Evolutionary conservation across 2,113 vertebrate species (phyloP), one percentile per base, ranked within the genome.

Genomic region (Mormyrus iriodes): DNA sequence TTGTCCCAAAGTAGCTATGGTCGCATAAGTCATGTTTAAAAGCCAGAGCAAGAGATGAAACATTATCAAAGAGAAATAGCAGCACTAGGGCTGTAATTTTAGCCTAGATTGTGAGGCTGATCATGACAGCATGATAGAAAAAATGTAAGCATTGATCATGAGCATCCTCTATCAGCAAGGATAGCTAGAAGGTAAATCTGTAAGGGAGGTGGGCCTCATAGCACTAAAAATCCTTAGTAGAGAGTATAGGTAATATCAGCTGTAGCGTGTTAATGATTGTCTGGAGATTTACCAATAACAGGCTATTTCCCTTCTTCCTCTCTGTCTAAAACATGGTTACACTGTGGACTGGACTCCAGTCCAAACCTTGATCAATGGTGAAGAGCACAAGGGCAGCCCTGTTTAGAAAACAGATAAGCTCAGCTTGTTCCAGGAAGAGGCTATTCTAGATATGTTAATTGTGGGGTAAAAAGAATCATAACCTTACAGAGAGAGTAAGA

Each of bases 391-490:
- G 55, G 46, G 24, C 42, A n/a, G 44, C 46, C 24, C 65, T 79
- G 15, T 79, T 76, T 69, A 76, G 44, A 17, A 52, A 51, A 31
- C 88, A 88, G 31, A 88, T 48, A 53, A 79, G 27, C n/a, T 76
- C 69, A 76, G 69, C 73, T 79, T 79, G 35, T 79, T 27, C 17
- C 49, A 48, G 48, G 48, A 82, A 82, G 48, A 82, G 48, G 27
- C 65, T 19, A 82, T 52, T 42, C 69, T 53, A 79, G 19, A 51
- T 83, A 79, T 24, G 49, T 39, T 73, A 49, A 82, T 42, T 53
- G 88, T 35, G n/a, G 73, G 21, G 69, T 58, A 35, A 83, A 48
- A 48, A 55, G 88, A 53, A 88, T 83, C 17, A 82, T 88, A 73
- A 88, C 46, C 48, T 88, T 49, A 21, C 27, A 53, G 19, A 31